Evolutionary conservation across 2,113 vertebrate species (phyloP).

Genomic region (Etheostoma cragini): DNA sequence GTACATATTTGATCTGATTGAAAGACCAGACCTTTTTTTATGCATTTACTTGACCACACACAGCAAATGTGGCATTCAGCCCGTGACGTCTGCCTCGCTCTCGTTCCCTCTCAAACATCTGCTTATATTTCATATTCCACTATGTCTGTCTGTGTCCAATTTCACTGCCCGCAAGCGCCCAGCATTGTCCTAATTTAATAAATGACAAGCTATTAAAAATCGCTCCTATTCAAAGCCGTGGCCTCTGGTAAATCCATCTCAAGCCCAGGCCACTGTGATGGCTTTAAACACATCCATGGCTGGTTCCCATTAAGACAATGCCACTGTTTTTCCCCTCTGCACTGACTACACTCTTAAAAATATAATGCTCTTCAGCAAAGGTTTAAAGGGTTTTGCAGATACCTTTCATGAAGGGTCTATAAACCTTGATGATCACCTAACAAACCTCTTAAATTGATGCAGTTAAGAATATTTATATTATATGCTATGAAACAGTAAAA

Average conservation of each 20-base stretch:
- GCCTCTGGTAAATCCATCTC: conserved; percentile 79
- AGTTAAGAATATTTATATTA: neutral
- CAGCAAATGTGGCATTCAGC: conserved; percentile 75
- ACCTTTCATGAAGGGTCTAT: conserved; percentile 31
- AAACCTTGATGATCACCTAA: conserved; percentile 43
- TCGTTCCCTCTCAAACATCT: conserved; percentile 67
- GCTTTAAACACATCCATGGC: conserved; percentile 71
- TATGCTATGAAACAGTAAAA: conserved; percentile 3
- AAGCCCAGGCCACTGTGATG: conserved; percentile 61
- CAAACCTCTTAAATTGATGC: conserved; percentile 33
- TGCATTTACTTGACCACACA: conserved; percentile 79
- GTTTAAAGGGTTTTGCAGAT: conserved; percentile 51
- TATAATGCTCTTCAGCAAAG: conserved; percentile 22
- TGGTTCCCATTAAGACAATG: conserved; percentile 77
- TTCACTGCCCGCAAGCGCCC: conserved; percentile 75
- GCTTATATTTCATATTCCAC: conserved; percentile 82
- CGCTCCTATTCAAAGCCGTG: conserved; percentile 70
- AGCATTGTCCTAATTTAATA: conserved; percentile 83
- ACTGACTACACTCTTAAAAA: conserved; percentile 39
- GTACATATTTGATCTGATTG: conserved; percentile 63
- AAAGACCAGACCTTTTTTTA: conserved; percentile 68
- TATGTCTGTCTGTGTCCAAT: conserved; percentile 76
- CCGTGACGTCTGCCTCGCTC: conserved; percentile 64
- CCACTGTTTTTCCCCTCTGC: conserved; percentile 70
- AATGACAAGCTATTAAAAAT: conserved; percentile 83